Evolutionary conservation across 1,140 invertebrate species (phyloP).

Genomic region (Holcopasites calliopsidis): DNA sequence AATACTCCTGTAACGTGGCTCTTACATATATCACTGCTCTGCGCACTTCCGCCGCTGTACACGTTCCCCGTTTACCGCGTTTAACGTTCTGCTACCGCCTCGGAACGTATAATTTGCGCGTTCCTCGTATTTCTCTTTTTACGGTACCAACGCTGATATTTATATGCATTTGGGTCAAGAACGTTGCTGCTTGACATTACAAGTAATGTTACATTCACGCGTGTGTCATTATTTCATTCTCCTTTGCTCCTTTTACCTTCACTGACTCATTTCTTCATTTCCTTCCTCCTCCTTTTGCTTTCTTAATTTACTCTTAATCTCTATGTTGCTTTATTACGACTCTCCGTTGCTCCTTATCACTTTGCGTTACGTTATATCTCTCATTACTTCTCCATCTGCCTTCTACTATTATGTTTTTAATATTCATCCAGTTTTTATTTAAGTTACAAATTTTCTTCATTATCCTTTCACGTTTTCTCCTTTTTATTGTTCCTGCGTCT

Average conservation of each 20-base stretch:
- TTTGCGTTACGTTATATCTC: not conserved
- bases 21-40: constrained; percentile 7
- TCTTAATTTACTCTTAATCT: not conserved
- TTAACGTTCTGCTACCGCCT: constrained; percentile 31
- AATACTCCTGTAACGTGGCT: not conserved
- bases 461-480: no score
- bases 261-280: not conserved
- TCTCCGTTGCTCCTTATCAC: not conserved
- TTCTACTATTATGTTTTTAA: not conserved
- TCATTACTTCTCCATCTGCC: no score
- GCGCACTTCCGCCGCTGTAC: not conserved
- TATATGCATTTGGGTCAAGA: constrained; percentile 74
- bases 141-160: constrained; percentile 41
- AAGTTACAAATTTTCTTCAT: no score
- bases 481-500: no score
- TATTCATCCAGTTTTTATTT: not conserved
- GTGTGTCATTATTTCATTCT: constrained; percentile 1
- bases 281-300: not conserved
- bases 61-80: constrained; percentile 27
- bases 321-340: not conserved
- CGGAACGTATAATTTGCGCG: constrained; percentile 26
- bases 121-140: constrained; percentile 32
- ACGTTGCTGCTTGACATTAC: constrained; percentile 59
- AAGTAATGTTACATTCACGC: constrained; percentile 26
- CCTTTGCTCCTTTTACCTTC: not conserved